Evolutionary conservation across 2,888 invertebrate species (phyloP), one percentile per base, ranked within the genome.

Genomic region (Carcina quercana): DNA sequence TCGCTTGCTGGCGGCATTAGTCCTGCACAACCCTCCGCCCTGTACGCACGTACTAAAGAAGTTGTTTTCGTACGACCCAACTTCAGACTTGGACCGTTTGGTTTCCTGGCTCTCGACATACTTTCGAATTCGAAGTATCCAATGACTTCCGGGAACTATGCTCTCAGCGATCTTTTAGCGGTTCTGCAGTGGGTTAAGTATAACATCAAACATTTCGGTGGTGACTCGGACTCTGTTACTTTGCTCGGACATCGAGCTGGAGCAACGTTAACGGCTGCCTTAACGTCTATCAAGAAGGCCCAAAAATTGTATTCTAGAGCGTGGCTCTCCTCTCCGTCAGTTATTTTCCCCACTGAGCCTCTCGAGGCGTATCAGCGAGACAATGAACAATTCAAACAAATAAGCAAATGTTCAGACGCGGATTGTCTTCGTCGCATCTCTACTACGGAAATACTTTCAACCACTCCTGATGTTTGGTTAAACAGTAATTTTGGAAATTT

Each of bases 51-150:
- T 27, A 88, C 90, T 2, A 89, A 91, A 37, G 92, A 95, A 59
- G 91, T 94, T 2, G 90, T 96, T 5, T 93, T 94, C 60, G 95
- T 96, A 1, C 86, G 93, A 39, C 94, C 95, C 3, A 95, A 95
- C 59, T 95, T 95, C 73, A 87, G 96, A 50, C 73, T 91, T 37
- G 91, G 91, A 1, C 87, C 89, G 28, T 86, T 92, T 34, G 97
- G 97, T 3, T 96, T 96, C 61, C 78, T 96, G 28, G 90, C 96
- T 0, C 74, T 91, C 3, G 89, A 91, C 35, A 84, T 88, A 2
- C 71, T 95, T 1, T 89, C 91, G 0, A 86, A 89, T 47, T 82
- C 89, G 0, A 86, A 88, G 12, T 89, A 93, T 59, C 92, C 93
- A 0, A 87, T 85, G 15, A 89, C 90, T 0, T 93, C 94, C 0